Conservation (phyloP, 2,797 vertebrate species). For the Hydrolagus colliei region DNA sequence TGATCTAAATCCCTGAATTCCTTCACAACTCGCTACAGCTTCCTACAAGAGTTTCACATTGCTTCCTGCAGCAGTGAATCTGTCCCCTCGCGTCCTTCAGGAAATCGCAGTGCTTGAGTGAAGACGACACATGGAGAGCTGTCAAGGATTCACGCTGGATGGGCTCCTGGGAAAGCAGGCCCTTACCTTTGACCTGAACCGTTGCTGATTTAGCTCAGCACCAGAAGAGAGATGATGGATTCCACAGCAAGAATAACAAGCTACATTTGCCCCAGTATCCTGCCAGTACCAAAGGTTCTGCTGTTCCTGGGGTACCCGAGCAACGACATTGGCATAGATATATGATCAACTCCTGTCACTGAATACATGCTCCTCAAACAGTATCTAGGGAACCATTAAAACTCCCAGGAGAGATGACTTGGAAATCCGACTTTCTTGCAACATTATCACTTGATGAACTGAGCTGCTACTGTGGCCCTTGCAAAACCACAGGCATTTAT, state of each 20-base stretch:
- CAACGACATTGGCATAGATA: constrained; percentile 32
- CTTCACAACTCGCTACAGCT: constrained; percentile 33
- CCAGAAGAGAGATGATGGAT: constrained; percentile 32
- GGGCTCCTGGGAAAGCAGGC: constrained; percentile 10
- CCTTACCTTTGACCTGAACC: constrained; percentile 23
- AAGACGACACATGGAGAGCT: constrained; percentile 36
- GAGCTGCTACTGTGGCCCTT: neutral
- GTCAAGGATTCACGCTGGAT: accelerated
- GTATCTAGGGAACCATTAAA: neutral
- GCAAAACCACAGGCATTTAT: neutral
- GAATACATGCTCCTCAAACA: constrained; percentile 35
- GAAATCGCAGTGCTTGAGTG: constrained; percentile 38
- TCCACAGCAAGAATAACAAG: constrained; percentile 38
- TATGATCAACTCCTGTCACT: constrained; percentile 33
- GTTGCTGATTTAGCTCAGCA: constrained; percentile 29
- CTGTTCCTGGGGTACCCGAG: constrained; percentile 38
- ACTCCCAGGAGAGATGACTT: neutral
- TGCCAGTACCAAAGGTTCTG: constrained; percentile 38
- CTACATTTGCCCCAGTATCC: constrained; percentile 44
- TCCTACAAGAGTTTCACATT: constrained; percentile 21
- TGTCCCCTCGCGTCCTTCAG: neutral
- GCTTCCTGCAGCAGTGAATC: neutral
- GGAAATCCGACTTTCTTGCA: neutral
- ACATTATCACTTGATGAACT: constrained; percentile 5
- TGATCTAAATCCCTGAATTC: constrained; percentile 39